Conservation (phyloP, 2,888 invertebrate species). For the Leptinotarsa peninsularis region DNA sequence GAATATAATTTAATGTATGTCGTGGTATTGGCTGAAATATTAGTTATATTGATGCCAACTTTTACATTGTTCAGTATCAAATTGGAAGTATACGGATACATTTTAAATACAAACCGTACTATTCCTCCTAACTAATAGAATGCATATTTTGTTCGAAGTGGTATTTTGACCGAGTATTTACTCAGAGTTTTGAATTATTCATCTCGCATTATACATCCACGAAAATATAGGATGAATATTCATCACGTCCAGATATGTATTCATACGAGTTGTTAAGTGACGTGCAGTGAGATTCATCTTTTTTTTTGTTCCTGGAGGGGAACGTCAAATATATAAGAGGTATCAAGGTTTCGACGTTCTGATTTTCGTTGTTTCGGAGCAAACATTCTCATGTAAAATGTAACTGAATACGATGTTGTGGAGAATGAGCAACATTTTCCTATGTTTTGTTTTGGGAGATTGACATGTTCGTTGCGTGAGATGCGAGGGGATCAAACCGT, state of each 20-base stretch:
- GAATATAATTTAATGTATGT: no score
- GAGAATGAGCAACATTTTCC: not conserved
- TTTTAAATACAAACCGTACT: not conserved
- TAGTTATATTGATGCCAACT: no score
- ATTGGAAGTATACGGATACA: not conserved
- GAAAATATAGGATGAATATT: slow-evolving; percentile 3
- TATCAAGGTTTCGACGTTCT: not conserved
- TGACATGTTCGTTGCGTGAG: not conserved
- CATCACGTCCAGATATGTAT: not conserved
- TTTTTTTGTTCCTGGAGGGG: not conserved
- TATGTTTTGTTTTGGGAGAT: not conserved
- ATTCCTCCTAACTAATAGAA: not conserved
- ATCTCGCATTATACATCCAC: not conserved
- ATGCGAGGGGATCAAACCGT: no score
- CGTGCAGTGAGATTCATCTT: not conserved
- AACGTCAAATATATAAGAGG: not conserved
- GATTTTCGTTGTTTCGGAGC: not conserved
- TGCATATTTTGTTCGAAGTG: not conserved
- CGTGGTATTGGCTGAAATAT: no score
- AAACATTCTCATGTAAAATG: not conserved
- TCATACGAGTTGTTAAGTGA: not conserved
- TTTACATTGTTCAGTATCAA: no score
- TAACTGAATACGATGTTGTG: not conserved
- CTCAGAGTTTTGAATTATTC: not conserved
- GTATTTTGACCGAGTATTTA: not conserved